These are phyloP conservation scores for Thinocorus orbignyianus DNA, from an alignment of 2,113 vertebrate species.

Conservation along the genomic window DNA sequence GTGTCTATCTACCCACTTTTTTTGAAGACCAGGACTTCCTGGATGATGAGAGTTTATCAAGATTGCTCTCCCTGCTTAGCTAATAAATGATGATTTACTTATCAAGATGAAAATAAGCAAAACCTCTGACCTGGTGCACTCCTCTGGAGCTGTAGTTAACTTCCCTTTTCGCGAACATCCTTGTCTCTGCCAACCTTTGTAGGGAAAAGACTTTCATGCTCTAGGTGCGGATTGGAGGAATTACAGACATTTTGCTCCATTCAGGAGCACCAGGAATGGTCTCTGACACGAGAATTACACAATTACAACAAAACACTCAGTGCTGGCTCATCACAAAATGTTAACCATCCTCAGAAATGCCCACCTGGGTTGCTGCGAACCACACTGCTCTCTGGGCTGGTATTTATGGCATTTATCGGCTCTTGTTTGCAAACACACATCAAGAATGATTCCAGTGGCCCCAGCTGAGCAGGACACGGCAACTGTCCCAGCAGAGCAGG, in stretches of 20 bases:
- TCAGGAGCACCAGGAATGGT: neutral
- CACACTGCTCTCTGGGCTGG: fast-evolving
- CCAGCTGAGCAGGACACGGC: fast-evolving
- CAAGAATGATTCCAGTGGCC: neutral
- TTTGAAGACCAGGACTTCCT: neutral
- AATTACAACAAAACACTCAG: neutral
- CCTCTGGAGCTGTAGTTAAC: neutral
- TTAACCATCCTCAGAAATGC: neutral
- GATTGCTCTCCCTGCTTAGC: neutral
- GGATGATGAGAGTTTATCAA: neutral
- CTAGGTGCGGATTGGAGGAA: neutral
- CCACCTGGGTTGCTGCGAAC: neutral
- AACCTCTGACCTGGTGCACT: neutral
- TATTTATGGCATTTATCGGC: neutral
- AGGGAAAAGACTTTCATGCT: neutral
- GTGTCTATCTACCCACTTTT: neutral
- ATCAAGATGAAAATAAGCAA: neutral
- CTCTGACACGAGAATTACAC: neutral
- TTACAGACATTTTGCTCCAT: neutral
- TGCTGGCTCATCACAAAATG: neutral
- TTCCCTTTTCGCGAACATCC: neutral
- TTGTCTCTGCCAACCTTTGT: neutral
- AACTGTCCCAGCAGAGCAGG: neutral
- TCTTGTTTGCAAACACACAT: neutral
- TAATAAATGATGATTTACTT: neutral